These are phyloP conservation scores for Mormyrus iriodes DNA, from an alignment of 2,113 vertebrate species.

Conservation along the genomic window DNA sequence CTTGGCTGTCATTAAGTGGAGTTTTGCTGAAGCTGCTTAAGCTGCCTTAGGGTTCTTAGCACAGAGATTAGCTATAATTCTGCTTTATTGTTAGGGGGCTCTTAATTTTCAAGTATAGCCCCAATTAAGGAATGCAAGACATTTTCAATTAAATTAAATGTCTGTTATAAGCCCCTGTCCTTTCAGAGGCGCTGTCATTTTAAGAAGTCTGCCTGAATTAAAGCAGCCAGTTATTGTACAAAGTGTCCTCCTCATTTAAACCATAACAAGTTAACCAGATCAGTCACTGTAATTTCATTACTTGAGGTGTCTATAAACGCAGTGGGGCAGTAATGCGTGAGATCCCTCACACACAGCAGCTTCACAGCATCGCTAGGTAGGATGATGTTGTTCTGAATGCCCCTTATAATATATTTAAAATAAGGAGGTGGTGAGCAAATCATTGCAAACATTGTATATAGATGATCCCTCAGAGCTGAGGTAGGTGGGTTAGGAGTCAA, in stretches of 20 bases:
- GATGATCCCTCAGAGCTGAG: background rate
- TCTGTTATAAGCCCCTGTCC: background rate
- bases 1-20: background rate
- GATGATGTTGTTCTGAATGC: background rate
- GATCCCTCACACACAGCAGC: background rate
- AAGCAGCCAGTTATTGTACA: background rate
- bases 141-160: background rate
- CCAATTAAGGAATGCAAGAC: background rate
- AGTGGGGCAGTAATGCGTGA: background rate
- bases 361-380: background rate
- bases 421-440: background rate
- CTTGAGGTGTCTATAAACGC: background rate
- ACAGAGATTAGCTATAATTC: background rate
- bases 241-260: background rate
- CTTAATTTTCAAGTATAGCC: background rate
- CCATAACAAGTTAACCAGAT: background rate
- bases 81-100: background rate
- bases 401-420: background rate
- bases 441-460: background rate
- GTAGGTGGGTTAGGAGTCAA: background rate
- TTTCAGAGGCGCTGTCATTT: background rate
- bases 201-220: background rate
- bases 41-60: background rate
- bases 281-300: background rate
- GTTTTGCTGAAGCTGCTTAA: background rate